These are phyloP conservation scores for Cassiopea xamachana DNA, from an alignment of 30 jellyfish, hydroid and myxozoan species.

Conservation along the genomic window DNA sequence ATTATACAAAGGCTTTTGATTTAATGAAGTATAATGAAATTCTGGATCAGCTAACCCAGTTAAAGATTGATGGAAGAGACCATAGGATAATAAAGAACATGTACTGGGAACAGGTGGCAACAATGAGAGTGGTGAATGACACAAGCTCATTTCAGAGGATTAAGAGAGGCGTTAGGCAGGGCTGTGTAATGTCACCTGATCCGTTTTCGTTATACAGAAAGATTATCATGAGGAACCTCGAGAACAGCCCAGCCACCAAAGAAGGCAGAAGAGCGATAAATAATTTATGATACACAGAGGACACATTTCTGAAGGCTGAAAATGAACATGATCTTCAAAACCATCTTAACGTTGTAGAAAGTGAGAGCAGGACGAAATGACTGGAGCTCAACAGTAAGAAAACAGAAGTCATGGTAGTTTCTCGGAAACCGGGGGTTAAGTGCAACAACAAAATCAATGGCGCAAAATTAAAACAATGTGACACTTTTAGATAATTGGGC, in stretches of 20 bases:
- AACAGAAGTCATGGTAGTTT: neutral
- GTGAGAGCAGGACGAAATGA: neutral
- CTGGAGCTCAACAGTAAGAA: neutral
- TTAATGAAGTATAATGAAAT: neutral
- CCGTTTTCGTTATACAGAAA: neutral
- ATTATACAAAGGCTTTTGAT: constrained; percentile 27
- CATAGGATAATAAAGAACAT: neutral
- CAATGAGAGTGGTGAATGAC: neutral
- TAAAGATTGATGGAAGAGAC: constrained; percentile 20
- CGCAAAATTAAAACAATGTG: neutral
- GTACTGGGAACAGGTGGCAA: constrained; percentile 32
- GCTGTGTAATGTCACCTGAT: neutral
- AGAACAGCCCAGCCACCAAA: neutral
- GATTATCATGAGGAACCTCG: neutral
- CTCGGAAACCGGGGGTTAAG: neutral
- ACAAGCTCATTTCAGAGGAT: neutral
- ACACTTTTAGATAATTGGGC: neutral
- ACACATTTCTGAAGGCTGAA: neutral
- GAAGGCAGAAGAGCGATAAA: neutral
- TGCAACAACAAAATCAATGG: neutral
- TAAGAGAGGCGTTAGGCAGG: constrained; percentile 6
- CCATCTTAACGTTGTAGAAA: neutral
- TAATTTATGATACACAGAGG: neutral
- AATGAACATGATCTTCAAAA: neutral
- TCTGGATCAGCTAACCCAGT: neutral